phyloP scores from a whole-genome alignment of 2,888 invertebrate species.

The Lacanobia wlatinum region DNA sequence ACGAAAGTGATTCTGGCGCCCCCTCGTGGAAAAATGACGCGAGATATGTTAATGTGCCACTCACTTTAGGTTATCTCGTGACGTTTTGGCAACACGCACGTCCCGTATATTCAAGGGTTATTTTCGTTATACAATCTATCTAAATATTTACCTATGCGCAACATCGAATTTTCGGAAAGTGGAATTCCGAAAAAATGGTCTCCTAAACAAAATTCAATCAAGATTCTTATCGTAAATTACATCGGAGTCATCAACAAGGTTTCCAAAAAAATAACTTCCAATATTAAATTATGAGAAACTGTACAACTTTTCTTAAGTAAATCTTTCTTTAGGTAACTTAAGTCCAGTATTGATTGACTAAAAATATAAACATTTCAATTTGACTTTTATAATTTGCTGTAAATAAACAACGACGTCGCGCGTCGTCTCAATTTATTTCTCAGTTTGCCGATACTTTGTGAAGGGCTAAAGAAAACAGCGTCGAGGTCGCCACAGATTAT shows the following conservation, averaged over 20 bases:
- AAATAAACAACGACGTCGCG: conserved; percentile 71
- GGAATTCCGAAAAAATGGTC: conserved; percentile 2
- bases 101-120: conserved; percentile 27
- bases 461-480: conserved; percentile 65
- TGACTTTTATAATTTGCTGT: conserved; percentile 36
- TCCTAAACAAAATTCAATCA: conserved; percentile 48
- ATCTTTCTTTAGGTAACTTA: conserved; percentile 17
- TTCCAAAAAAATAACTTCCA: conserved; percentile 16
- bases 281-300: conserved; percentile 23
- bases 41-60: conserved; percentile 67
- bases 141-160: conserved; percentile 25
- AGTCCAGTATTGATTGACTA: conserved; percentile 31
- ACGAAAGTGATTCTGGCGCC: conserved; percentile 48
- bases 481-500: conserved; percentile 66
- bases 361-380: conserved; percentile 48
- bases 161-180: conserved; percentile 9
- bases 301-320: conserved; percentile 29
- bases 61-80: conserved; percentile 61
- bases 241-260: conserved; percentile 3
- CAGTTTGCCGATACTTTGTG: conserved; percentile 73
- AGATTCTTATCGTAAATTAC: conserved; percentile 55
- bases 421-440: conserved; percentile 72
- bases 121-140: conserved; percentile 14
- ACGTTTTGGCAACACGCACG: conserved; percentile 57
- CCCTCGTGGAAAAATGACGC: conserved; percentile 41